These are phyloP conservation scores for Amblyopsis rosae DNA, from an alignment of 2,113 vertebrate genomes.

Conservation along the genomic window DNA sequence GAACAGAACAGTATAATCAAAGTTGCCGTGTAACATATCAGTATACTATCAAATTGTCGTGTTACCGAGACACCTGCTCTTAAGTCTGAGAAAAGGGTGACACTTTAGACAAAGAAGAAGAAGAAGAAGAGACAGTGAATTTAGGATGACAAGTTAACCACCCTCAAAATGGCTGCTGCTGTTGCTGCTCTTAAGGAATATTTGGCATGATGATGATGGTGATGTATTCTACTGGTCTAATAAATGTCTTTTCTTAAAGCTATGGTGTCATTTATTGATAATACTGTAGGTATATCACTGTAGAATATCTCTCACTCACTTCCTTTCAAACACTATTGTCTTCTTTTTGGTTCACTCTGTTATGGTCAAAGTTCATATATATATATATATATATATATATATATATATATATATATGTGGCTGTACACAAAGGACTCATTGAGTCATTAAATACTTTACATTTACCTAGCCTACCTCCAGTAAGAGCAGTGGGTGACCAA, in stretches of 20 bases:
- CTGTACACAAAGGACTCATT: too few species aligned
- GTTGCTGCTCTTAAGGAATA: conserved; percentile 83
- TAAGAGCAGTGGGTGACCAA: too few species aligned
- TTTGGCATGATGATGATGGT: conserved; percentile 80
- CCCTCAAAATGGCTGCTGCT: conserved; percentile 56
- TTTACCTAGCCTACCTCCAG: too few species aligned
- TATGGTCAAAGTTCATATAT: too few species aligned
- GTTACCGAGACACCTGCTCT: conserved; percentile 60
- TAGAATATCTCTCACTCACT: too few species aligned
- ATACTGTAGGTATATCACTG: too few species aligned
- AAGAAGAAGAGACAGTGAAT: conserved; percentile 56
- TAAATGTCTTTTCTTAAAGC: conserved; percentile 95
- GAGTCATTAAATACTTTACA: too few species aligned
- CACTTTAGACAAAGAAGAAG: conserved; percentile 12
- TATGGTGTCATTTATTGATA: conserved; percentile 64
- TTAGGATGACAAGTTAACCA: conserved; percentile 22
- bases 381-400: too few species aligned
- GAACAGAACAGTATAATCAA: conserved; percentile 42
- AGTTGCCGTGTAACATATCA: conserved; percentile 62
- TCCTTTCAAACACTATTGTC: too few species aligned
- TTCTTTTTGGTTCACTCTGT: too few species aligned
- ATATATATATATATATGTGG: too few species aligned
- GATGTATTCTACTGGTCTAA: conserved; percentile 94
- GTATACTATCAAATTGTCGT: conserved; percentile 61
- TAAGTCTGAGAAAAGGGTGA: conserved; percentile 12